Base-by-base conservation (phyloP, 2,113 vertebrate genomes). In the Myotis yumanensis region DNA sequence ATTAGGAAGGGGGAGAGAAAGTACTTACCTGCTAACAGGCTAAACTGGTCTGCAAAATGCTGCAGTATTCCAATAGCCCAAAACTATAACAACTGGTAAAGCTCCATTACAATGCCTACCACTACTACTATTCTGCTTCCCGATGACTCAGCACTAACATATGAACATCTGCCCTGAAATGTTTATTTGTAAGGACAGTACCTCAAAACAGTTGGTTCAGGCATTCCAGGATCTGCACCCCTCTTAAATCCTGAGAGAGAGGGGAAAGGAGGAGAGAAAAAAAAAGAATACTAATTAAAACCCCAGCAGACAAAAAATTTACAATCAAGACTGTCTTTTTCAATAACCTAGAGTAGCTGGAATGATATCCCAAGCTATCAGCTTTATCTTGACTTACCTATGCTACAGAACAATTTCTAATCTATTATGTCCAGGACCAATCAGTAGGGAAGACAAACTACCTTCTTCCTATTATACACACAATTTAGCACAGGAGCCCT, bases 221-320 rank as follows among this genome's bases (percentile, higher is more conserved):
- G 99, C 99, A 99, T 99, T 88, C 99, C 99, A 90, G 99, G 99
- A 98, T 99, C 99, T 68, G 99, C 99, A 96, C 99, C 99, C 84
- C 99, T 99, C 90, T 99, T 99, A 98, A 99, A 99, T 94, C 99
- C 99, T 99, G 14, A 43, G 12, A 5, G 40, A 46, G 2, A 71
- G 5, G 22, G 22, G 8, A 15, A 54, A 11, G 57, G 59, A 59
- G 28, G 16, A 20, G 28, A 79, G 37, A 75, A 5, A 90, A 48
- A 46, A 48, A 46, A 37, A 86, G 72, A 93, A 92, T 9, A 93
- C 7, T 54, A 97, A 93, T 88, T 95, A 95, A 93, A 95, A 95
- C 2, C 10, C 10, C 23, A 88, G 37, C n/a, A 79, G 40, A 92
- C 32, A 85, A 94, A 93, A 93, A 25, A 35, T 51, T 81, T 81